Base-by-base conservation (phyloP, 2,113 vertebrate species). In the Albula glossodonta region DNA sequence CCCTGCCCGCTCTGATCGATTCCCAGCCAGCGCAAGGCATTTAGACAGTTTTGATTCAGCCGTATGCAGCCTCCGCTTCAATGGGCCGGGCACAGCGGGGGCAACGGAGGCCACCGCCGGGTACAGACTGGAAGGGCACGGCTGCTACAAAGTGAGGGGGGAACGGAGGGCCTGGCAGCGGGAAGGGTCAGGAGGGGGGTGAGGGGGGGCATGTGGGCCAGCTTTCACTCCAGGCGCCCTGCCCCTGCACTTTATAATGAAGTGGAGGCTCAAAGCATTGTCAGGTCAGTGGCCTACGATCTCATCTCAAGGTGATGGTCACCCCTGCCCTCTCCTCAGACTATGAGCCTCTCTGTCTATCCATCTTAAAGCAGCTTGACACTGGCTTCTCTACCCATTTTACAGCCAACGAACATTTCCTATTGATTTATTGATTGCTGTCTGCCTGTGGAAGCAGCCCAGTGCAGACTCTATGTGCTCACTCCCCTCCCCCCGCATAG, bases 341-440 rank as follows among this genome's bases (percentile, higher is more conserved):
- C 94, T 95, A 92, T 92, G 94, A 94, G 93, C 93, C 96, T 91
- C 89, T 93, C 89, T 91, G 95, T 97, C 96, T 96, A 97, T 97
- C 96, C 96, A 97, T 97, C 97, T 97, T 96, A 92, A 94, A 96
- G 96, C 96, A 96, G 95, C 95, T 95, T 97, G 95, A 97, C 96
- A 95, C 94, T 92, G 95, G 94, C 94, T 95, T 95, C 96, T 97
- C 96, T 96, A 95, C 96, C 97, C 96, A 95, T 97, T 97, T 96
- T 96, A 96, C 97, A 98, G 96, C 96, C 97, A 97, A 97, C 96
- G 96, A 97, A 96, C 96, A 96, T 96, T 97, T 96, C 96, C 95
- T 95, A 98, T 97, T 97, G 97, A 99, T 98, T 98, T 98, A 99
- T 97, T 97, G 97, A 98, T 97, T 94, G 91, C 94, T 95, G 97